Conservation (phyloP, 2,113 vertebrate species). For the Dipodomys ordii region DNA sequence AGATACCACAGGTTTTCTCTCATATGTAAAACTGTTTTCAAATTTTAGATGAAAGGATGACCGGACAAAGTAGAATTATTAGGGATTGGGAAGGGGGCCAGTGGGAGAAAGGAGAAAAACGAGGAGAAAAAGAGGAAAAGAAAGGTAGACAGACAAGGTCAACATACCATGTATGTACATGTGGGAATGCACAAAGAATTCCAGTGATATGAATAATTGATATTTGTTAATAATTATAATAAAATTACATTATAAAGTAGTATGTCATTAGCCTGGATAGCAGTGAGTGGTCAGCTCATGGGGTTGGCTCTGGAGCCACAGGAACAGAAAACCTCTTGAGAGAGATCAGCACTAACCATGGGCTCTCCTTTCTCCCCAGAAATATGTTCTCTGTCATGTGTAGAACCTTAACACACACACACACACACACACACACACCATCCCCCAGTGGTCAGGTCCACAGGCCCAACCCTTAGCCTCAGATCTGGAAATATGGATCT, state of each 20-base stretch:
- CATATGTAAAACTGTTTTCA: background rate
- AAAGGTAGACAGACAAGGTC: no score
- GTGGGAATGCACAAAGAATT: no score
- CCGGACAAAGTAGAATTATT: background rate
- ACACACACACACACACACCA: no score
- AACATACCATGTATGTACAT: background rate
- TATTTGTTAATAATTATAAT: background rate
- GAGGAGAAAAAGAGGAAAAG: no score
- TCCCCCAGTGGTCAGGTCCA: background rate
- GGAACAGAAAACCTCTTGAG: background rate
- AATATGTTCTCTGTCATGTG: background rate
- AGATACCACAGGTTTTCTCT: background rate
- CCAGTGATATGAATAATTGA: background rate
- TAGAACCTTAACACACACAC: no score
- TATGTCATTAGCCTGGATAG: background rate
- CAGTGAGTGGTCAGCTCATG: background rate
- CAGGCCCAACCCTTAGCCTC: background rate
- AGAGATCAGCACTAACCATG: background rate
- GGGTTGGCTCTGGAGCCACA: background rate
- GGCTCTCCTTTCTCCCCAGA: conserved; percentile 13
- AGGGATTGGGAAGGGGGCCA: background rate
- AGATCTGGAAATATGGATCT: background rate
- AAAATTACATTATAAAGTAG: background rate
- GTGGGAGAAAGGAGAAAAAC: background rate
- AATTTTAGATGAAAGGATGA: no score